phyloP scores from a whole-genome alignment of 1,140 invertebrate genomes.

The Dufourea novaeangliae region DNA sequence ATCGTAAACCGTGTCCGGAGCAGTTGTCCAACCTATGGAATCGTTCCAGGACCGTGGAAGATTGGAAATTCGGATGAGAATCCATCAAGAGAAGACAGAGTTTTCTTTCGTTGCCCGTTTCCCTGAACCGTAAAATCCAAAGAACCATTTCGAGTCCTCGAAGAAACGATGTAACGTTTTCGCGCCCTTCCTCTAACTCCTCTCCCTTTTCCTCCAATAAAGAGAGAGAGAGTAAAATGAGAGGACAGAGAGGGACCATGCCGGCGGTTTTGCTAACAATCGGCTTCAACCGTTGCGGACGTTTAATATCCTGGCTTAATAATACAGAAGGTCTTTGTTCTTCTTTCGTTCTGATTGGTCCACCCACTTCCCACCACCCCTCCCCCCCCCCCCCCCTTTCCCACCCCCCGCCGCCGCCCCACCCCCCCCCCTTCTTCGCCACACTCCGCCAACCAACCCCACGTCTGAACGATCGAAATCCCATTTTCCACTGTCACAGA shows the following conservation, averaged over 20 bases:
- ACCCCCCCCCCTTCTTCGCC: slow-evolving; percentile 55
- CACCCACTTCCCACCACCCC: slow-evolving; percentile 54
- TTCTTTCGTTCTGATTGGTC: slow-evolving; percentile 54
- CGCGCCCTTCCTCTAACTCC: neutral
- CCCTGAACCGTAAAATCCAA: neutral
- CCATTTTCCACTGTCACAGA: slow-evolving; percentile 68
- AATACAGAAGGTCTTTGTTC: slow-evolving; percentile 62
- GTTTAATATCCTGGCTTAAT: slow-evolving; percentile 69
- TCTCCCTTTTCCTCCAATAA: slow-evolving; percentile 14
- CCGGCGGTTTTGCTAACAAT: slow-evolving; percentile 47
- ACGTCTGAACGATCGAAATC: slow-evolving; percentile 66
- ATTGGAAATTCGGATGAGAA: slow-evolving; percentile 4
- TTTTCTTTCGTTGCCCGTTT: neutral
- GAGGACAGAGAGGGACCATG: neutral
- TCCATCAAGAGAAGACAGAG: neutral
- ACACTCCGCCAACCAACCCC: slow-evolving; percentile 38
- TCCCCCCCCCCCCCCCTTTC: slow-evolving; percentile 57
- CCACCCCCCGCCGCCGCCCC: slow-evolving; percentile 59
- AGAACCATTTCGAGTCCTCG: neutral
- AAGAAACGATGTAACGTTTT: no score
- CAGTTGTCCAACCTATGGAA: neutral
- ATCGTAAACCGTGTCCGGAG: neutral
- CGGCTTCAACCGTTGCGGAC: slow-evolving; percentile 48
- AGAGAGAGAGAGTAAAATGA: no score
- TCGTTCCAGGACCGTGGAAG: neutral